phyloP scores from a whole-genome alignment of 1,140 invertebrate species.

The Drosophila azteca region DNA sequence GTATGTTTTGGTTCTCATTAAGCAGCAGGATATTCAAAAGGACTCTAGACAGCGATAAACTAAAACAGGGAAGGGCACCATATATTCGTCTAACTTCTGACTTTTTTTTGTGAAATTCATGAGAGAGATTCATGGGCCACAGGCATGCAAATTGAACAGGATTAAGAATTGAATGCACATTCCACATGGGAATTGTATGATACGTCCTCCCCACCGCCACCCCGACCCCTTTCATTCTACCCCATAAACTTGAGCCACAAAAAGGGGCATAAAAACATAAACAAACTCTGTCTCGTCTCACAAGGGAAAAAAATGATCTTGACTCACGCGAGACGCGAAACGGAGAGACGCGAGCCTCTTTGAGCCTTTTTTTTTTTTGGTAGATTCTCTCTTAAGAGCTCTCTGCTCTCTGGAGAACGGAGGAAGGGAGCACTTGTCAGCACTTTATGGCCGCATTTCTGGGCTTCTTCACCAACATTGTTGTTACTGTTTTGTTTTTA shows the following conservation, averaged over 20 bases:
- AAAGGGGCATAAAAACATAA: constrained; percentile 24
- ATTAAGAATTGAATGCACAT: too few relatives aligned
- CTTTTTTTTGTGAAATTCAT: too few relatives aligned
- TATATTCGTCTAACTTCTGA: too few relatives aligned
- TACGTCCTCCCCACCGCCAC: too few relatives aligned
- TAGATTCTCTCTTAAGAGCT: neutral
- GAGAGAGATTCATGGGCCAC: too few relatives aligned
- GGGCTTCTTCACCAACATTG: neutral
- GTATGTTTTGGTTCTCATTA: neutral
- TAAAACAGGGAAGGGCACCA: too few relatives aligned
- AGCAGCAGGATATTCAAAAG: too few relatives aligned
- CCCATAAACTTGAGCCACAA: constrained; percentile 18
- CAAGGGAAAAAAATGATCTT: constrained; percentile 31
- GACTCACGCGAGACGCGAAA: constrained; percentile 37
- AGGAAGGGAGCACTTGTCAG: constrained; percentile 62
- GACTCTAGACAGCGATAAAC: too few relatives aligned
- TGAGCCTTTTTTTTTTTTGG: too few relatives aligned
- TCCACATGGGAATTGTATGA: too few relatives aligned
- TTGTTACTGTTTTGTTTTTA: constrained; percentile 8
- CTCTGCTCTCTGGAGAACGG: constrained; percentile 24
- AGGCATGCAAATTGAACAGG: too few relatives aligned
- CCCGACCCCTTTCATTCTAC: neutral
- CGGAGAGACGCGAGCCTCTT: too few relatives aligned
- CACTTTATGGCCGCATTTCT: constrained; percentile 64
- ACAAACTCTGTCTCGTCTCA: constrained; percentile 31